Percentiles rank a stretch among this genome's conserved stretches.
phyloP scores from a whole-genome alignment of 2,113 vertebrate species.

The Sebastes schlegelii region DNA sequence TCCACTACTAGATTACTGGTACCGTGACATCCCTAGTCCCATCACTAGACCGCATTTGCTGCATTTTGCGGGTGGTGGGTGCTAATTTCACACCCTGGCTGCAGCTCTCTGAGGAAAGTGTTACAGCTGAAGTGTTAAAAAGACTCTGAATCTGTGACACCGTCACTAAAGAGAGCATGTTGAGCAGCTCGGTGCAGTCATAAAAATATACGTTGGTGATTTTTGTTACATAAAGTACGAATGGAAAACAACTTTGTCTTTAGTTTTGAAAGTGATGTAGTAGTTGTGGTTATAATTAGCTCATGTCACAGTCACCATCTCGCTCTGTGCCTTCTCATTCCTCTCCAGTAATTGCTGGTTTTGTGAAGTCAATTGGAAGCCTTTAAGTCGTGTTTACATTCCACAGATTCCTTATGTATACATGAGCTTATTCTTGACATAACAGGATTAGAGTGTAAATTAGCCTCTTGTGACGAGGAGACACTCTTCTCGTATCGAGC shows the following conservation, averaged over 20 bases:
- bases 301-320: not conserved
- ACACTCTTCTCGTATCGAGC: not conserved
- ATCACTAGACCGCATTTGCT: no score
- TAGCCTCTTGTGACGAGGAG: not conserved
- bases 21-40: no score
- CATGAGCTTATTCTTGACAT: not conserved
- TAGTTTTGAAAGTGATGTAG: not conserved
- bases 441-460: not conserved
- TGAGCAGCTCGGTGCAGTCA: not conserved
- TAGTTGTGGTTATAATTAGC: not conserved
- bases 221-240: not conserved
- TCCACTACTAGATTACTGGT: no score
- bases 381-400: conserved; percentile 36
- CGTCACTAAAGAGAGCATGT: no score
- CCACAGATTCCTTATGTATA: not conserved
- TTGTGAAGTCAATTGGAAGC: not conserved
- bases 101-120: no score
- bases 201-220: not conserved
- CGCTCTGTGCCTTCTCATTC: not conserved
- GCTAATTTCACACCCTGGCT: no score
- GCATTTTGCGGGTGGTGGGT: no score
- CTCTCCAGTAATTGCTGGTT: conserved; percentile 20
- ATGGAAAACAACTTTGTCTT: not conserved
- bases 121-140: no score
- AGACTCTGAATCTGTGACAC: no score